Evolutionary conservation across 2,888 invertebrate species (phyloP), one percentile per base, ranked within the genome.

Genomic region (Fragum fragum): DNA sequence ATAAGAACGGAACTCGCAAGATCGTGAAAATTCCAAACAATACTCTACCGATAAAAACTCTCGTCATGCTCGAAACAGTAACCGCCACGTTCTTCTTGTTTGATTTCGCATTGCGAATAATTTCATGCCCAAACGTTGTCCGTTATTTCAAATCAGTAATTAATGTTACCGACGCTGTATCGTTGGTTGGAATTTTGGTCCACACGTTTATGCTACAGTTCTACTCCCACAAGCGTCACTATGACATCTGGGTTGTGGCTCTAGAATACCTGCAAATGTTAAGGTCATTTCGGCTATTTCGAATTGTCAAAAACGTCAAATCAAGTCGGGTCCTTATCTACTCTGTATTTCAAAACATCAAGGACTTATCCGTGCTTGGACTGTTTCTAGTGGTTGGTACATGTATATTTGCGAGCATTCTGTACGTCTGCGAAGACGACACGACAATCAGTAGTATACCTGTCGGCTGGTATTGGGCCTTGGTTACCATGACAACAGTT

Each of bases 401-500:
- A 42, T 81, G 84, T 36, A 68, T 75, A 21, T 84, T 84, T 76
- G 80, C 78, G 55, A 84, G 84, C 29, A 52, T 78, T n/a, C 61
- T 84, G 39, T 84, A 73, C 39, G 79, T 84, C 16, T 63, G 57
- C 9, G 84, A 84, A 42, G 59, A 73, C 5, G 78, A 73, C n/a
- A 16, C 42, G 2, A 76, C 74, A 32, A 70, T 78, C 1, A 28
- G 39, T 26, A 81, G 78, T 59, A 81, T 84, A 21, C 78, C 78
- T 9, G 61, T 63, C n/a, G 80, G 76, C 14, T 84, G 84, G 84
- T 84, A 84, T 32, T 84, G 78, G 78, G 78, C 81, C 16, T 52
- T 81, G 1, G 71, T 84, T 26, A 84, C 84, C 61, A 75, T 84
- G 78, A 84, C 84, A 39, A 84, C 84, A 7, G 80, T 84, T 21